Conservation (phyloP, 2,113 vertebrate genomes). For the Copsychus sechellarum region DNA sequence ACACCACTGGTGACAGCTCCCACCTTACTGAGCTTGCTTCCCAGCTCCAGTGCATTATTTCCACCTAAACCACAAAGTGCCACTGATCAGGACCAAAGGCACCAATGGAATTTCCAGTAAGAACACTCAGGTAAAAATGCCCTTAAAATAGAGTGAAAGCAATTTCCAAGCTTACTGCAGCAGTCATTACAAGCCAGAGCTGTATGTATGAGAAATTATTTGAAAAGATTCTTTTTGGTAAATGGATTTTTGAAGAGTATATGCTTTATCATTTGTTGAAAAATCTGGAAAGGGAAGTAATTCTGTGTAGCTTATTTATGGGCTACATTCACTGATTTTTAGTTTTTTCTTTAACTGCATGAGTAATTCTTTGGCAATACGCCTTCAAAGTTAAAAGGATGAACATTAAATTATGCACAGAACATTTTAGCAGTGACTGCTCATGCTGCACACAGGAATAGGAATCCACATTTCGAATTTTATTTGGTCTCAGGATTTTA, state of each 20-base stretch:
- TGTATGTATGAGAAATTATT: not conserved
- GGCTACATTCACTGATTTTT: not conserved
- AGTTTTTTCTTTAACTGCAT: not conserved
- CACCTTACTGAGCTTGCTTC: not conserved
- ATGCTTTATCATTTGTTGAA: not conserved
- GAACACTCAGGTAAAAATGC: not conserved
- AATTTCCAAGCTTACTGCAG: not conserved
- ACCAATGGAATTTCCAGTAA: not conserved
- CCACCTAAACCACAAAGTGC: not conserved
- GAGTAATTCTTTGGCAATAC: slow-evolving; percentile 41
- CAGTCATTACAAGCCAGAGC: slow-evolving; percentile 1
- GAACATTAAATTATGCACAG: slow-evolving; percentile 21
- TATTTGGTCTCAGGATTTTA: slow-evolving; percentile 27
- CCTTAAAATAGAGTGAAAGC: not conserved
- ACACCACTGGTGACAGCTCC: not conserved
- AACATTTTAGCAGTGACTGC: slow-evolving; percentile 9
- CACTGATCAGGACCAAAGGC: not conserved
- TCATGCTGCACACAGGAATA: slow-evolving; percentile 21
- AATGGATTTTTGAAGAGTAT: slow-evolving; percentile 10
- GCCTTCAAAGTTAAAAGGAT: slow-evolving; percentile 48
- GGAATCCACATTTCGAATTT: not conserved
- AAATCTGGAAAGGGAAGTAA: not conserved
- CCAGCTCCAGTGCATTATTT: not conserved
- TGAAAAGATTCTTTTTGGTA: not conserved
- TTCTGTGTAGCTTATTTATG: not conserved